phyloP scores from a whole-genome alignment of 1,140 invertebrate genomes.

The Campodea augens region DNA sequence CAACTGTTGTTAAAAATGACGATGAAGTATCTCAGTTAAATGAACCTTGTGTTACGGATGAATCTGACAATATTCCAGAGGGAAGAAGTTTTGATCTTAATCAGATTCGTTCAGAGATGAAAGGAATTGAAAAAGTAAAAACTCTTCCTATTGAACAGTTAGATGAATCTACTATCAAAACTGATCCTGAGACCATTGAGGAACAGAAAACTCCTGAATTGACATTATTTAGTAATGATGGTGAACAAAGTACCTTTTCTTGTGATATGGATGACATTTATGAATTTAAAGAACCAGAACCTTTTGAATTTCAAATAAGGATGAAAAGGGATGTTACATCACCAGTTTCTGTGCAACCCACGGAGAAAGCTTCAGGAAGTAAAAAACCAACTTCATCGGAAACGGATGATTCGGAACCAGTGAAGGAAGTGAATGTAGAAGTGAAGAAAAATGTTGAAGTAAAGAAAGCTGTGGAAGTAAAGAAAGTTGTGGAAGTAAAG shows the following conservation, averaged over 20 bases:
- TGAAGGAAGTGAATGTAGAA: neutral
- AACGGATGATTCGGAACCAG: neutral
- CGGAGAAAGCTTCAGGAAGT: too few relatives aligned
- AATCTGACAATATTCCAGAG: conserved; percentile 27
- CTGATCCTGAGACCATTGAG: neutral
- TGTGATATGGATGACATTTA: conserved; percentile 44
- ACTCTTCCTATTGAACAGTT: conserved; percentile 17
- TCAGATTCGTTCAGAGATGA: conserved; percentile 62
- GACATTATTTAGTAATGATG: neutral
- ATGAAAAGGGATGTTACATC: conserved; percentile 15
- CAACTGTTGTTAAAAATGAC: too few relatives aligned
- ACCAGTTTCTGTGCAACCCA: too few relatives aligned
- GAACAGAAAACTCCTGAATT: neutral
- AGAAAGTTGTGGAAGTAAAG: conserved; percentile 18
- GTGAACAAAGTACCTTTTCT: conserved; percentile 14
- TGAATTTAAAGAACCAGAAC: conserved; percentile 74
- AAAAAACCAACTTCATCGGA: too few relatives aligned
- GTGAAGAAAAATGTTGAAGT: conserved; percentile 4
- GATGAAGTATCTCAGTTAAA: too few relatives aligned
- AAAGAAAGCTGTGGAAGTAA: conserved; percentile 25
- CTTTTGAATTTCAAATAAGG: conserved; percentile 57
- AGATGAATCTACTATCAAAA: neutral
- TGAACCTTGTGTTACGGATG: too few relatives aligned
- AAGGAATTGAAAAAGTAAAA: conserved; percentile 45
- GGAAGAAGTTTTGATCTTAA: conserved; percentile 60